Evolutionary conservation across 2,888 invertebrate species (phyloP), one percentile per base, ranked within the genome.

Genomic region (Belgica antarctica): DNA sequence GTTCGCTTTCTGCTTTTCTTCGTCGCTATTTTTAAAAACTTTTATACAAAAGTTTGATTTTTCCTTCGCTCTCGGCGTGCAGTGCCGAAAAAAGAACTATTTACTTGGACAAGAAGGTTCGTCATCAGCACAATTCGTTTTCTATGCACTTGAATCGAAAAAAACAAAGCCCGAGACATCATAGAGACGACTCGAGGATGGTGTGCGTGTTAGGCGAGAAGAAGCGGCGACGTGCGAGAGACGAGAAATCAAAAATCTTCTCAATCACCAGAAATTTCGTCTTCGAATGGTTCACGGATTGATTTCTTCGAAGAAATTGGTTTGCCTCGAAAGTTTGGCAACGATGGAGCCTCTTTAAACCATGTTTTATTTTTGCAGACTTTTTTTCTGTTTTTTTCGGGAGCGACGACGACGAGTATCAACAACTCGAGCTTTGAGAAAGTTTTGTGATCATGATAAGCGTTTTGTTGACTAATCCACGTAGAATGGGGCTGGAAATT

Each of bases 81-180:
- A 52, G 52, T 22, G 52, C 52, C 52, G 52, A 52, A 52, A 17
- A 31, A 31, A 22, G 22, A 52, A n/a, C 22, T 52, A 3, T 15
- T 41, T 7, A 8, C 22, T 52, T n/a, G 52, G 52, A 17, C 22
- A 22, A 52, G 52, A 52, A 22, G 52, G 19, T 52, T 52, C 22
- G 22, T 52, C 52, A 52, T 52, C 34, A 31, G 5, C 12, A 41
- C 22, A 52, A 17, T 22, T 52, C 52, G 52, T 10, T 52, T 22
- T 22, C 52, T 22, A 52, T 52, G 52, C 52, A 52, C 52, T 52
- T 52, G 52, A 52, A 41, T 41, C 41, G 15, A 3, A 12, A 41
- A 12, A 41, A 52, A 52, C 52, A 41, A 52, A 52, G n/a, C n/a
- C n/a, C n/a, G 19, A 52, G 52, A 52, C 52, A 52, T 52, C 52